Conservation (phyloP, 2,113 vertebrate species). For the Glaucomys volans region DNA sequence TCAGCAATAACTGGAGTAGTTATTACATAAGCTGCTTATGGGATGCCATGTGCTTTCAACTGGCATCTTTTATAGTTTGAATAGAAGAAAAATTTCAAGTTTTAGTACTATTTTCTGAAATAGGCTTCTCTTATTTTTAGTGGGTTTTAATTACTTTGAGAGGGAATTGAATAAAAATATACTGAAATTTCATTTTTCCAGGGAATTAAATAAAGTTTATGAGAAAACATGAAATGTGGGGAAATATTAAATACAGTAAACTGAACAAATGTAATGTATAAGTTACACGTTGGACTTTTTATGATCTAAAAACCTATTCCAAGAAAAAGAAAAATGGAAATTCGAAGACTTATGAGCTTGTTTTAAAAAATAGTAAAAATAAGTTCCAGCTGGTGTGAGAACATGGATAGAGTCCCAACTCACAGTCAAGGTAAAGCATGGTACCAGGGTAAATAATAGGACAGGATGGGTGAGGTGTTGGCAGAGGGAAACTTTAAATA, state of each 20-base stretch:
- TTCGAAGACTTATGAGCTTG: slow-evolving; percentile 69
- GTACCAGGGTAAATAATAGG: slow-evolving; percentile 48
- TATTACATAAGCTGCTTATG: slow-evolving; percentile 71
- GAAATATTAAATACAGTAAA: slow-evolving; percentile 77
- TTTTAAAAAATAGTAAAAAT: slow-evolving; percentile 74
- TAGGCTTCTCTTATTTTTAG: slow-evolving; percentile 73
- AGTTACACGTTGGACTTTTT: slow-evolving; percentile 65
- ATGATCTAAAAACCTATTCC: slow-evolving; percentile 73
- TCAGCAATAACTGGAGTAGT: slow-evolving; percentile 64
- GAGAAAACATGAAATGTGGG: slow-evolving; percentile 74
- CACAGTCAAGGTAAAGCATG: background rate
- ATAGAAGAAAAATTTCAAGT: slow-evolving; percentile 41
- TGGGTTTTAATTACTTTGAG: slow-evolving; percentile 69
- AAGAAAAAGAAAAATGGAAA: slow-evolving; percentile 81
- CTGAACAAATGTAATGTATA: slow-evolving; percentile 63
- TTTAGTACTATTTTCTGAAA: slow-evolving; percentile 70
- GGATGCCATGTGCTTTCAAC: slow-evolving; percentile 56
- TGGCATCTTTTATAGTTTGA: slow-evolving; percentile 58
- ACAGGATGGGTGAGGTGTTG: background rate
- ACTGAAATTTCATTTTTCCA: slow-evolving; percentile 69
- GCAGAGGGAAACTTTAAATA: slow-evolving; percentile 44
- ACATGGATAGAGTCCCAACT: slow-evolving; percentile 2
- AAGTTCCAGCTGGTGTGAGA: slow-evolving; percentile 72
- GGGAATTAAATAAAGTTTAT: slow-evolving; percentile 74
- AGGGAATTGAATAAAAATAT: slow-evolving; percentile 71